phyloP scores from a whole-genome alignment of 1,140 invertebrate genomes.

The Zaprionus kolodkinae region DNA sequence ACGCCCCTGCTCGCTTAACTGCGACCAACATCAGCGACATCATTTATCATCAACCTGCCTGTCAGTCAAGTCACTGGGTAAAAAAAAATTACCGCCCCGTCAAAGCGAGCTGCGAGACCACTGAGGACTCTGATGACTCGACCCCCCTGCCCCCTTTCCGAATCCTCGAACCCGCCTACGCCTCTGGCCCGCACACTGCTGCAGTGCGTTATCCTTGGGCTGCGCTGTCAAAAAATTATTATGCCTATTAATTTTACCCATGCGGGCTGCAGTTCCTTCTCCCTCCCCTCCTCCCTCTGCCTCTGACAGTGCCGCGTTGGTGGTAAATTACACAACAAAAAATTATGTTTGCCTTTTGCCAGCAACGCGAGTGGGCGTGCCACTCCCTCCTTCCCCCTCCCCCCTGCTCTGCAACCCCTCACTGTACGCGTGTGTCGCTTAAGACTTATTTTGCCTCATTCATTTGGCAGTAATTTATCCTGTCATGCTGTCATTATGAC shows the following conservation, averaged over 20 bases:
- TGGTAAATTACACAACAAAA: slow-evolving; percentile 81
- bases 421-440: slow-evolving; percentile 58
- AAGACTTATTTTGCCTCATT: slow-evolving; percentile 82
- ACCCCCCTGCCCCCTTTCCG: slow-evolving; percentile 29
- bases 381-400: slow-evolving; percentile 18
- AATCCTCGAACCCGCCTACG: neutral
- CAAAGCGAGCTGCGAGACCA: slow-evolving; percentile 28
- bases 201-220: slow-evolving; percentile 76
- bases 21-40: slow-evolving; percentile 79
- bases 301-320: slow-evolving; percentile 41
- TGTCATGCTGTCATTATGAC: slow-evolving; percentile 84
- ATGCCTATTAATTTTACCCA: slow-evolving; percentile 84
- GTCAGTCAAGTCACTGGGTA: slow-evolving; percentile 69
- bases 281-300: slow-evolving; percentile 19
- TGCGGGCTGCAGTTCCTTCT: slow-evolving; percentile 53
- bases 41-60: slow-evolving; percentile 84
- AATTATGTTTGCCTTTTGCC: slow-evolving; percentile 81
- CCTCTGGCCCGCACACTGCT: slow-evolving; percentile 15
- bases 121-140: slow-evolving; percentile 68
- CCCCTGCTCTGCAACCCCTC: neutral
- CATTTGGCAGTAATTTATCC: slow-evolving; percentile 84
- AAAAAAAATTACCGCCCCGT: slow-evolving; percentile 40
- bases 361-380: slow-evolving; percentile 73
- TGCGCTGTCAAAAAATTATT: slow-evolving; percentile 84
- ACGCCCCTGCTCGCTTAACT: neutral